Base-by-base conservation (phyloP, 2,797 vertebrate species). In the Oryzias sinensis region DNA sequence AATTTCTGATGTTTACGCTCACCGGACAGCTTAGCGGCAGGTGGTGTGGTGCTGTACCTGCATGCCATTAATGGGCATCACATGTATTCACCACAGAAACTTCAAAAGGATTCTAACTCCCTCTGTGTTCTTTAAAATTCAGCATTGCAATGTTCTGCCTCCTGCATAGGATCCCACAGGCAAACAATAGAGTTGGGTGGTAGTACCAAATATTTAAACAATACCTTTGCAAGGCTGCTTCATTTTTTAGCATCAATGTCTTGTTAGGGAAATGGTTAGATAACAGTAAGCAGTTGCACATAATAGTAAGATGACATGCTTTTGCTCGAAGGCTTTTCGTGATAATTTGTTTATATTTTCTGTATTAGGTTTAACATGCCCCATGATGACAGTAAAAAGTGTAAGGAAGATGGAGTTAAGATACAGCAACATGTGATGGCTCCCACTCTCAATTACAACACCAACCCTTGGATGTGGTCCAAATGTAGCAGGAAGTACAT, bases 381-480 rank as follows among this genome's bases (percentile, higher is more conserved):
- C 56, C 97, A 99, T 0, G 97, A 99, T 41, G 97, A 99, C 91
- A 99, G 93, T 76, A 95, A 94, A 76, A 99, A 98, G 65, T 99
- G 97, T 64, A 98, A 94, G 72, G 97, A 98, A 84, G 97, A 98
- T 0, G 96, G 94, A 14, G 92, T 92, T 7, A 99, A 98, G 89
- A 93, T 91, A 66, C 96, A 97, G 61, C 96, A 96, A 68, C 94
- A 99, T 0, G 97, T 99, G 72, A 99, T 99, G 97, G 96, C 97
- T 0, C 97, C 97, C 2, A 98, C 96, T 0, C 68, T 99, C 46
- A 99, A 97, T 88, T 97, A 97, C 88, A 93, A 98, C 86, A 98
- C 97, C 82, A 98, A 98, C 68, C 97, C 97, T 53, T 99, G 97
- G 97, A 97, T 97, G 94, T 99, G 97, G 97, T 99, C 97, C 73